phyloP scores from a whole-genome alignment of 1,140 invertebrate species.

The Halesus radiatus region DNA sequence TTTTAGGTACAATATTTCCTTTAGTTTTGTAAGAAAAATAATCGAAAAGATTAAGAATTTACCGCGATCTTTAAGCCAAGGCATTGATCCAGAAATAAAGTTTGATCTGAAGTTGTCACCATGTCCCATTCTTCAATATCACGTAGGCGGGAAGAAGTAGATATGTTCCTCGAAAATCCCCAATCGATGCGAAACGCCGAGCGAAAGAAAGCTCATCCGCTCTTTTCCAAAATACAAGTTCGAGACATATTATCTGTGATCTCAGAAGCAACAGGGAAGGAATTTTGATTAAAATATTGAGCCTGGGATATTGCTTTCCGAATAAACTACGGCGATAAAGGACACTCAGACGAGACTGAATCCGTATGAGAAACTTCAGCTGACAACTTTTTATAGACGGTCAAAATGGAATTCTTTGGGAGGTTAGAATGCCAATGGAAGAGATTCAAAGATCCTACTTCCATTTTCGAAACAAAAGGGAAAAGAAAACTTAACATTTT shows the following conservation, averaged over 20 bases:
- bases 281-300: conserved; percentile 39
- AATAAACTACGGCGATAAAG: conserved; percentile 14
- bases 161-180: background rate
- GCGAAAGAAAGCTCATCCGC: background rate
- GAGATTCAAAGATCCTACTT: background rate
- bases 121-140: background rate
- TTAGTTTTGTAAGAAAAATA: background rate
- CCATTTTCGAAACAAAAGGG: background rate
- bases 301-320: conserved; percentile 12
- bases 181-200: conserved; percentile 7
- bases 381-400: background rate
- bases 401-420: background rate
- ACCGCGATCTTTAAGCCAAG: background rate
- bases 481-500: background rate
- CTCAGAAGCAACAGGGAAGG: conserved; percentile 21
- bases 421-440: background rate
- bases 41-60: conserved; percentile 13
- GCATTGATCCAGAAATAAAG: conserved; percentile 2
- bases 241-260: conserved; percentile 29
- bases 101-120: conserved; percentile 14
- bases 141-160: background rate
- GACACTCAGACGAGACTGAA: background rate
- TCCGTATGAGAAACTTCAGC: background rate
- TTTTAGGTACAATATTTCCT: too few species aligned
- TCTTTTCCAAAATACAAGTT: background rate